These are phyloP conservation scores for Trissolcus brochymenae DNA, from an alignment of 2,888 invertebrate species.

Conservation along the genomic window DNA sequence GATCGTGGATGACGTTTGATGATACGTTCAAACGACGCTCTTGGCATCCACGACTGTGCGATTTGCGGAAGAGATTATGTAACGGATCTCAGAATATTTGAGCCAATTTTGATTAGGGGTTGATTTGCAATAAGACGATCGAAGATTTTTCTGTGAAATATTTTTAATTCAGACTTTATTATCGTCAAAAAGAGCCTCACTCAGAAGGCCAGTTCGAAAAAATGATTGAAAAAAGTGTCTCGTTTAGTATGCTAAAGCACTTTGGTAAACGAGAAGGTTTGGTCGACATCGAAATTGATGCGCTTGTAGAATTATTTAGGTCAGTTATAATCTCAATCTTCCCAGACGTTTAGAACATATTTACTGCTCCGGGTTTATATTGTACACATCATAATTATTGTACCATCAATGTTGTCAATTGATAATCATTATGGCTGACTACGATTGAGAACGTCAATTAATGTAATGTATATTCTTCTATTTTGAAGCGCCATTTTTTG, in stretches of 20 bases:
- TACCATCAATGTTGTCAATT: not conserved
- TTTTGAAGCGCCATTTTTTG: too few species aligned
- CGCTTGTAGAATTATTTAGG: conserved; percentile 6
- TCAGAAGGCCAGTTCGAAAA: too few species aligned
- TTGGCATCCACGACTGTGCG: conserved; percentile 20
- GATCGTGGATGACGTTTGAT: conserved; percentile 39
- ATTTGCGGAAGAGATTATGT: conserved; percentile 21
- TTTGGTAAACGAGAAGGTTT: too few species aligned
- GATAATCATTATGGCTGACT: not conserved
- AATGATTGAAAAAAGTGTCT: too few species aligned
- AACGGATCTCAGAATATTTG: conserved; percentile 10
- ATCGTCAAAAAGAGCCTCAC: too few species aligned
- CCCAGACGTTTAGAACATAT: not conserved
- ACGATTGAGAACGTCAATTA: too few species aligned
- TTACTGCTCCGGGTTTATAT: not conserved
- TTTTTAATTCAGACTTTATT: too few species aligned
- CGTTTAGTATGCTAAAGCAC: too few species aligned
- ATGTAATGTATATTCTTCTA: too few species aligned
- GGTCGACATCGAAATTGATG: conserved; percentile 2
- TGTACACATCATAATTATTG: not conserved
- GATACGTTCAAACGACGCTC: conserved; percentile 25
- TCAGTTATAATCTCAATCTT: conserved; percentile 16
- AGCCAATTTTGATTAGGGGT: conserved; percentile 21
- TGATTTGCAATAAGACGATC: too few species aligned
- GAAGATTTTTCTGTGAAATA: too few species aligned